Evolutionary conservation across 2,888 invertebrate species (phyloP), one percentile per base, ranked within the genome.

Genomic region (Argynnis bischoffii): DNA sequence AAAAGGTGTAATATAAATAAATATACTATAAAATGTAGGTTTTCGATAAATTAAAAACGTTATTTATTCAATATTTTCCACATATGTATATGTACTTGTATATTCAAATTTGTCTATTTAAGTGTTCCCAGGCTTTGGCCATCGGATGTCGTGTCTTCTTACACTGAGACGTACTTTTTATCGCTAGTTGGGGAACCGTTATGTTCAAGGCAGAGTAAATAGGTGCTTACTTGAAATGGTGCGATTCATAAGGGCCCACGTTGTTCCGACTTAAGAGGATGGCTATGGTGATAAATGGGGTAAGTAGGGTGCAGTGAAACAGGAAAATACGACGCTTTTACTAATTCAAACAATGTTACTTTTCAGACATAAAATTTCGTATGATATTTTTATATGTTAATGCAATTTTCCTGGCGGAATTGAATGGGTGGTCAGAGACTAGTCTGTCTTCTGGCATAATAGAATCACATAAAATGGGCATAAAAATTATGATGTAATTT

Each of bases 141-240:
- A 64, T 46, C 64, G 66, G 69, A 69, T 69, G 56, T 66, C 66
- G 63, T 66, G 69, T 57, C 61, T 71, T 63, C 55, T 71, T 63
- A 69, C 66, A 68, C 67, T 55, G 67, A 69, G 72, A 59, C 73
- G 70, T 74, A 72, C 69, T 71, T 73, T 76, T 75, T 76, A 76
- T 74, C 72, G 71, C 69, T 66, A 72, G 66, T 70, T 55, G 69
- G 75, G 76, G 75, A 74, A 72, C 67, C 71, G 74, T 76, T 75
- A 74, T 69, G 71, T 74, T 70, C 73, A 74, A 69, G 74, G 69
- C 70, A 72, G 71, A 71, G 75, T 72, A 75, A 75, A 75, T 74
- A 73, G 76, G 74, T 73, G 72, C 76, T 76, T 76, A 75, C 73
- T 65, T 66, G 70, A 71, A 75, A 76, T 74, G 69, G 72, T 66